phyloP scores from a whole-genome alignment of 2,113 vertebrate species.

The Malaclemys terrapin region DNA sequence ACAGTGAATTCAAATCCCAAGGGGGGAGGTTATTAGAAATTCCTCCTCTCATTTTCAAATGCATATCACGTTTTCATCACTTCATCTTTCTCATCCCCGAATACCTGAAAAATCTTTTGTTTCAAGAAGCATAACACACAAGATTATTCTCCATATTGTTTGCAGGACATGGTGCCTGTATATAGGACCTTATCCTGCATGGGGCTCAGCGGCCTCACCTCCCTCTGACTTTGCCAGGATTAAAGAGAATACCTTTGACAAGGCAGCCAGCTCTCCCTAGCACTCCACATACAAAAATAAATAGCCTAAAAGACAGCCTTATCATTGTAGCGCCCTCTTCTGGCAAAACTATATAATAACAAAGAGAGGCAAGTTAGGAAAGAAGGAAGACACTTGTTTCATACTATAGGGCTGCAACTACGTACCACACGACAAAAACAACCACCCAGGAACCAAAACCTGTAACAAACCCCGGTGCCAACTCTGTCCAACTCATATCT shows the following conservation, averaged over 20 bases:
- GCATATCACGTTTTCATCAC: constrained; percentile 60
- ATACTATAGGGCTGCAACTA: not conserved
- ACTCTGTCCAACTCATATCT: too few relatives aligned
- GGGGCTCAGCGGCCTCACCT: not conserved
- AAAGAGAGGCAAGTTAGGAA: not conserved
- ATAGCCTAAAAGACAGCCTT: not conserved
- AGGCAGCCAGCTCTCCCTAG: not conserved
- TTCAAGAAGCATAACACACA: not conserved
- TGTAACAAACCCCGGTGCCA: too few relatives aligned
- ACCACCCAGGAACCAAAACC: too few relatives aligned
- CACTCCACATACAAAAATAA: not conserved
- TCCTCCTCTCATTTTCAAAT: constrained; percentile 26
- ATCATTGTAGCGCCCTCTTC: not conserved
- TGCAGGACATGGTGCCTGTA: not conserved
- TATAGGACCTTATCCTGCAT: not conserved
- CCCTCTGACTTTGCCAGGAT: not conserved
- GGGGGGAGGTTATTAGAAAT: constrained; percentile 44
- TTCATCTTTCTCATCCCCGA: constrained; percentile 20
- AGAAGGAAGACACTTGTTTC: not conserved
- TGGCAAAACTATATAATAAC: not conserved
- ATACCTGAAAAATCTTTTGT: not conserved
- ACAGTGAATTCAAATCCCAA: constrained; percentile 47
- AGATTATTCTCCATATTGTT: not conserved
- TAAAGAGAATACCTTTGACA: not conserved
- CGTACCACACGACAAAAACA: too few relatives aligned